Conservation (phyloP, 2,113 vertebrate genomes). For the Thamnophis sirtalis region DNA sequence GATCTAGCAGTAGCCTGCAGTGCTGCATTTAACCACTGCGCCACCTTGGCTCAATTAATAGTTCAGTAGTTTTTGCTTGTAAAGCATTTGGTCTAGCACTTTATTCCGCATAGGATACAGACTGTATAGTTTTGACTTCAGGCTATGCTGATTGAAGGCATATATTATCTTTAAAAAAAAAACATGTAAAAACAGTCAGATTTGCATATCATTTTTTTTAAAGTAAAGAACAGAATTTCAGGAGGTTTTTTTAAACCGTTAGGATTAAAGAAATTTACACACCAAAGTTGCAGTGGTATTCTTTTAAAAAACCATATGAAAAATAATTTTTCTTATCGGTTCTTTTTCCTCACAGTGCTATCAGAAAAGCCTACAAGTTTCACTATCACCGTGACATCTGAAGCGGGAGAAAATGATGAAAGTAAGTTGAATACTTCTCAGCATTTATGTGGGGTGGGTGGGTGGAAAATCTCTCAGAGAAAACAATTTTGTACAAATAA, state of each 20-base stretch:
- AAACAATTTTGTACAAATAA: neutral
- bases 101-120: neutral
- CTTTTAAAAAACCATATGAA: accelerated
- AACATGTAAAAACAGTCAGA: neutral
- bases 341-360: slow-evolving; percentile 75
- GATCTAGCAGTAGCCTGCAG: too few relatives aligned
- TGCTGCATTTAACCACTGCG: too few relatives aligned
- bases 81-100: neutral
- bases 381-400: slow-evolving; percentile 93
- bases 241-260: neutral
- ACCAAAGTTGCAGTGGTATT: neutral
- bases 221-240: neutral
- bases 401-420: slow-evolving; percentile 87
- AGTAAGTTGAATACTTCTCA: slow-evolving; percentile 76
- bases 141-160: neutral
- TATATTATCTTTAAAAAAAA: neutral
- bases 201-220: neutral
- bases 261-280: neutral
- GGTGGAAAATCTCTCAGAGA: neutral
- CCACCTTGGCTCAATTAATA: too few relatives aligned
- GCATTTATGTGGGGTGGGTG: neutral
- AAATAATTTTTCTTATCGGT: neutral
- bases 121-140: neutral
- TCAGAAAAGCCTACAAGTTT: slow-evolving; percentile 89
- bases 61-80: neutral